Evolutionary conservation across 1,140 invertebrate species (phyloP).

Genomic region (Elysia chlorotica): DNA sequence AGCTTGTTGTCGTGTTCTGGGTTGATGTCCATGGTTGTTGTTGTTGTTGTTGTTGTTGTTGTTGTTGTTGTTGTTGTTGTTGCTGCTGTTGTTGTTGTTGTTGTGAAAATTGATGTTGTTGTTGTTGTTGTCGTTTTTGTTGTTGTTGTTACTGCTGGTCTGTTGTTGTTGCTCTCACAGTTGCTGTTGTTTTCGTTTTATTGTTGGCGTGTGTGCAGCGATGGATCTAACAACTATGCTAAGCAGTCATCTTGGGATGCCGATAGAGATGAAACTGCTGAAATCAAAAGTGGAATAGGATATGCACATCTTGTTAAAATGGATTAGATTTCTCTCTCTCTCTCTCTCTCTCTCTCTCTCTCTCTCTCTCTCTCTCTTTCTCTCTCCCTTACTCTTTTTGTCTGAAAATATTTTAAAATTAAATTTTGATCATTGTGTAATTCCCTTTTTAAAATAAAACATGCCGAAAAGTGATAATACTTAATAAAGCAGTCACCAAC

Average conservation of each 20-base stretch:
- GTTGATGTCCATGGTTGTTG: neutral
- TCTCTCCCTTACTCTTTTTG: neutral
- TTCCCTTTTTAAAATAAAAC: no score
- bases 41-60: neutral
- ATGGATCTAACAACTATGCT: no score
- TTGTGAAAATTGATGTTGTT: neutral
- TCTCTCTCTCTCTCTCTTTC: neutral
- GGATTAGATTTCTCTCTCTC: neutral
- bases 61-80: neutral
- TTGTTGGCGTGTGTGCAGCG: no score
- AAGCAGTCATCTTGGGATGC: no score
- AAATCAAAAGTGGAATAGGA: no score
- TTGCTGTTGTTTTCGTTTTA: no score
- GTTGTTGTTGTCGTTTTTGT: neutral
- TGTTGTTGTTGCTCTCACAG: neutral
- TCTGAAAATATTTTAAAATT: no score
- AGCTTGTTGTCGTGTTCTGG: neutral
- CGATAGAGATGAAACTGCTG: no score
- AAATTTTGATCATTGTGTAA: no score
- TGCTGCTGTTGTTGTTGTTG: neutral
- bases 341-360: neutral
- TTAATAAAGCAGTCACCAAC: no score
- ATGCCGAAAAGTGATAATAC: no score
- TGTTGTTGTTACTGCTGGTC: neutral
- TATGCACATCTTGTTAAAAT: no score